These are phyloP conservation scores for Panthera tigris DNA, from an alignment of 2,113 vertebrate species.

Conservation along the genomic window DNA sequence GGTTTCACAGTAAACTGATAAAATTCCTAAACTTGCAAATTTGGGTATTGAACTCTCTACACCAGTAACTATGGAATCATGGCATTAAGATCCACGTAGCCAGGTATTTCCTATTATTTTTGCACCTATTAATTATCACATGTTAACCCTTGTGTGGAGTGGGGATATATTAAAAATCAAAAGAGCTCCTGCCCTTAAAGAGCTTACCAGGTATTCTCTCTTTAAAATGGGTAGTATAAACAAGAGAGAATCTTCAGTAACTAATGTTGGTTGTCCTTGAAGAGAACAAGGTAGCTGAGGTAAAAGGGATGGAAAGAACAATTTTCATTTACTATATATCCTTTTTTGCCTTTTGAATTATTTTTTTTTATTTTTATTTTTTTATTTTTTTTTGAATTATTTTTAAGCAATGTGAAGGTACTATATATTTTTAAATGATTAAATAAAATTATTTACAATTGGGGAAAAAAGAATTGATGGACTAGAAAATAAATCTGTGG, in stretches of 20 bases:
- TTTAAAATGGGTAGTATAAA: not conserved
- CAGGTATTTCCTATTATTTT: not conserved
- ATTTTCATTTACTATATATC: not conserved
- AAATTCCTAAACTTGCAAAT: not conserved
- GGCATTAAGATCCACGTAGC: not conserved
- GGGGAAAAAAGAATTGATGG: not conserved
- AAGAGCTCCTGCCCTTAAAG: not conserved
- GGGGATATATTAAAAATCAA: not conserved
- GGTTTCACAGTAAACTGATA: not conserved
- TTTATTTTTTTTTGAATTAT: too few relatives aligned
- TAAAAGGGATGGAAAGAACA: not conserved
- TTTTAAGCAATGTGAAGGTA: not conserved
- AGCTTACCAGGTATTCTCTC: not conserved
- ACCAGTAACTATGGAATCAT: not conserved
- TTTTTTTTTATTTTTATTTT: too few relatives aligned
- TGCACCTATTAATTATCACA: not conserved
- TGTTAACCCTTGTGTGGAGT: not conserved
- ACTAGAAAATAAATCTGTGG: not conserved
- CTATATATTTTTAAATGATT: not conserved
- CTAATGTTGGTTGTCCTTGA: not conserved
- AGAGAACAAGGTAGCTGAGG: not conserved
- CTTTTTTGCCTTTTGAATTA: not conserved
- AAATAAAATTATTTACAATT: not conserved
- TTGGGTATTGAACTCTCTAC: not conserved
- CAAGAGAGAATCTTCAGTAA: not conserved